These are phyloP conservation scores for Monodelphis domestica DNA, from an alignment of 2,797 vertebrate species.

Conservation along the genomic window DNA sequence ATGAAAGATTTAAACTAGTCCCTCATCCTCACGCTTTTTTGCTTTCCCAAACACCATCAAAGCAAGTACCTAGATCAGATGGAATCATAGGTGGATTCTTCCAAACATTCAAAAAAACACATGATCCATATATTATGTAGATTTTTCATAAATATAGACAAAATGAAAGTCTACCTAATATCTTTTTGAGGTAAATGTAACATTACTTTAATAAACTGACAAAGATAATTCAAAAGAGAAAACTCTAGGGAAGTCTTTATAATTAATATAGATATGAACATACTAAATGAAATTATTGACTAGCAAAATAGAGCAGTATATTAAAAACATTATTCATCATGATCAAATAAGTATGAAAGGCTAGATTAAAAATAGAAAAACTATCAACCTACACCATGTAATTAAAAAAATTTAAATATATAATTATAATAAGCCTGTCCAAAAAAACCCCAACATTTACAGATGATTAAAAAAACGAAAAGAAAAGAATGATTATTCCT, in stretches of 20 bases:
- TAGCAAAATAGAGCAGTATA: neutral
- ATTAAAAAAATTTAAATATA: neutral
- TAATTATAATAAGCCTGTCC: neutral
- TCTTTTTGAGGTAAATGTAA: neutral
- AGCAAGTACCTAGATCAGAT: too few species aligned
- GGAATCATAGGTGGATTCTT: too few species aligned
- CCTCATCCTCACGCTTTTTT: too few species aligned
- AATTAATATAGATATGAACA: neutral
- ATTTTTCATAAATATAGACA: too few species aligned
- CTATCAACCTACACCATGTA: neutral
- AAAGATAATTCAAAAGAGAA: neutral
- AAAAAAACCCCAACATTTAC: neutral
- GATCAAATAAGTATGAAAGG: neutral
- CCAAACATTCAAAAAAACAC: too few species aligned
- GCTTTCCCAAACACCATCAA: too few species aligned
- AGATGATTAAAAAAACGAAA: neutral
- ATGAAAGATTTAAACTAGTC: too few species aligned
- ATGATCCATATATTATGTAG: too few species aligned
- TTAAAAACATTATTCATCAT: neutral
- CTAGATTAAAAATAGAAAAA: neutral
- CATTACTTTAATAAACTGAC: neutral
- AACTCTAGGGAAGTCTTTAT: neutral
- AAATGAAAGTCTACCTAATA: too few species aligned
- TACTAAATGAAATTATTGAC: neutral
- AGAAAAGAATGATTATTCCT: neutral